phyloP scores from a whole-genome alignment of 1,140 invertebrate species.

The Papilio aristodemus region DNA sequence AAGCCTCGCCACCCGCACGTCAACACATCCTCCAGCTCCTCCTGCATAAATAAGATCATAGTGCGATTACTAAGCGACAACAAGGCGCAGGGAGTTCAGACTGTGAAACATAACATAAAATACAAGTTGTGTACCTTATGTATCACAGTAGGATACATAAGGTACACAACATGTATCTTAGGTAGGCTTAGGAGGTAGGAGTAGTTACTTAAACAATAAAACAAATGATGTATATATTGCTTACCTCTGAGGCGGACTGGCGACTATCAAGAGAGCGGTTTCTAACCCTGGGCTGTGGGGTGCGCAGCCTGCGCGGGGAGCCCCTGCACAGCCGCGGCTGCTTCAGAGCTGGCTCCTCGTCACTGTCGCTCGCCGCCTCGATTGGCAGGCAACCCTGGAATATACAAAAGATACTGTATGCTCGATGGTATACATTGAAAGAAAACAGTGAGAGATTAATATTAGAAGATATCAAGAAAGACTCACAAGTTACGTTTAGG shows the following conservation, averaged over 20 bases:
- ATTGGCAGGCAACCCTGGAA: slow-evolving; percentile 61
- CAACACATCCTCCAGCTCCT: slow-evolving; percentile 71
- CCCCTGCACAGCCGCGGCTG: slow-evolving; percentile 82
- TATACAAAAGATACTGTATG: not conserved
- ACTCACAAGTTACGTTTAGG: too few species aligned
- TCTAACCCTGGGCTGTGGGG: slow-evolving; percentile 50
- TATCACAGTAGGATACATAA: too few species aligned
- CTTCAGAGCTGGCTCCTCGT: slow-evolving; percentile 86
- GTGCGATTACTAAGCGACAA: too few species aligned
- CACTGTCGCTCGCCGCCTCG: slow-evolving; percentile 80
- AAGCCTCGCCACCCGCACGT: slow-evolving; percentile 66
- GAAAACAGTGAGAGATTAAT: too few species aligned
- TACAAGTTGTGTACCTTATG: too few species aligned
- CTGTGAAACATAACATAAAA: too few species aligned
- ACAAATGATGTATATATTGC: slow-evolving; percentile 9
- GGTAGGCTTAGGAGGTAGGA: too few species aligned
- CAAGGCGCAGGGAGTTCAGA: too few species aligned
- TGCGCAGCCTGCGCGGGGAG: slow-evolving; percentile 60
- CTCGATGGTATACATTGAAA: too few species aligned
- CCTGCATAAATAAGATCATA: slow-evolving; percentile 46
- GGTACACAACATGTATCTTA: too few species aligned
- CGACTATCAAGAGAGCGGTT: slow-evolving; percentile 66
- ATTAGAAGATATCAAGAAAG: too few species aligned
- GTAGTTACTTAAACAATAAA: too few species aligned
- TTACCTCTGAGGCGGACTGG: slow-evolving; percentile 73